A percentile compares a stretch with the other conserved stretches of the same genome.
phyloP scores from a whole-genome alignment of 2,797 vertebrate species.

The Coranthus polyacanthus region DNA sequence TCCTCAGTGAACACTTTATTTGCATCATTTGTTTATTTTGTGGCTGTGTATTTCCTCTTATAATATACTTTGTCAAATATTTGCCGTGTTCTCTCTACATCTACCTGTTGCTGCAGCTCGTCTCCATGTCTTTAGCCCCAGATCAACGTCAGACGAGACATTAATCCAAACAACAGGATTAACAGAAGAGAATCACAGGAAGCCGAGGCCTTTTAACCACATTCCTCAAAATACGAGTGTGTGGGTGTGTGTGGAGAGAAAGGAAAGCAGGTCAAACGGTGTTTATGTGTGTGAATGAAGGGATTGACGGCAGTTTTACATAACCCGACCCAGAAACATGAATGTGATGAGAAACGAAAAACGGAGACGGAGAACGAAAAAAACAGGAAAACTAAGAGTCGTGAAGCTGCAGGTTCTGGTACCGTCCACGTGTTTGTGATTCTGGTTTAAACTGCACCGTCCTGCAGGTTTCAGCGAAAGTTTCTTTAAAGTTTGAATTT shows the following conservation, averaged over 20 bases:
- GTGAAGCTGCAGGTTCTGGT: no score
- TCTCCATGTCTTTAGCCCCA: constrained; percentile 9
- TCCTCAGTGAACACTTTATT: no score
- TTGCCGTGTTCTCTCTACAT: no score
- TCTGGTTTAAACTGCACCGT: no score
- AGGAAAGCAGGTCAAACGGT: constrained; percentile 21
- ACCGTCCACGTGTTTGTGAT: no score
- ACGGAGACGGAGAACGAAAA: not conserved
- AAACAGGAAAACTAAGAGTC: no score
- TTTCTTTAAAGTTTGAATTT: no score
- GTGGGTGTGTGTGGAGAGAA: no score
- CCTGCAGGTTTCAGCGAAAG: no score
- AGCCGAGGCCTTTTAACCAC: constrained; percentile 11
- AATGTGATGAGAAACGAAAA: not conserved
- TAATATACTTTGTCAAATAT: no score
- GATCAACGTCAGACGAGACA: constrained; percentile 14
- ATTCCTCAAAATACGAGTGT: not conserved
- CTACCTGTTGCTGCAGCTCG: not conserved
- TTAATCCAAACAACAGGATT: constrained; percentile 49
- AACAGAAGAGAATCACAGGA: constrained; percentile 24
- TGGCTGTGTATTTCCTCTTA: no score
- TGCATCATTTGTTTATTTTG: no score
- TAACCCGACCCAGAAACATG: constrained; percentile 44
- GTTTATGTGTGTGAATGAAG: constrained; percentile 6
- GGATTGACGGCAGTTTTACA: constrained; percentile 40